These are phyloP conservation scores for Asarcornis scutulata DNA, from an alignment of 2,113 vertebrate genomes.

Conservation along the genomic window DNA sequence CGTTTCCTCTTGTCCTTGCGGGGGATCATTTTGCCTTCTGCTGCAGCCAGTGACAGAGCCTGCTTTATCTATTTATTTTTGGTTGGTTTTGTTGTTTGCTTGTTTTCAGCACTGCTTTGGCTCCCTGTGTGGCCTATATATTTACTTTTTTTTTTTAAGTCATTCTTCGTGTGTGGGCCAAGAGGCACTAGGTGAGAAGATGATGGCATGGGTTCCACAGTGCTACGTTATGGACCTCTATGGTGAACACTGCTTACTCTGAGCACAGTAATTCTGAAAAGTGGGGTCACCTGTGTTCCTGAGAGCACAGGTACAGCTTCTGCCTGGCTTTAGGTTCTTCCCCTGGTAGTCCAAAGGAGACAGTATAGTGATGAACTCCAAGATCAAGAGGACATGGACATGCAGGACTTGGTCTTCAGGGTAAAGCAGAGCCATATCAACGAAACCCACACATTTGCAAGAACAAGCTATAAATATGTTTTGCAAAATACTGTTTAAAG, in stretches of 20 bases:
- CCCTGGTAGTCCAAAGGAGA: background rate
- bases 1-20: background rate
- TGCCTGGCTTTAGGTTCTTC: background rate
- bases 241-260: background rate
- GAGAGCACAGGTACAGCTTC: background rate
- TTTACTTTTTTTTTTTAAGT: background rate
- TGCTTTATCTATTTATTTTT: background rate
- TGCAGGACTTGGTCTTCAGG: background rate
- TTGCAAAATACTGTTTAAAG: background rate
- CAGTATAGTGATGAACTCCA: background rate
- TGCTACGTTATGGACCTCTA: accelerated
- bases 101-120: background rate
- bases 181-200: background rate
- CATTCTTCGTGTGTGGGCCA: background rate
- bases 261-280: background rate
- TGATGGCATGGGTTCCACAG: background rate
- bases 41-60: background rate
- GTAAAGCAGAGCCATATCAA: background rate
- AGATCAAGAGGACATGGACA: background rate
- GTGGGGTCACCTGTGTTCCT: background rate
- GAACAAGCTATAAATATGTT: background rate
- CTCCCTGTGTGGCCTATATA: background rate
- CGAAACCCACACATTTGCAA: background rate
- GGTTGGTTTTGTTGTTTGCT: too few relatives aligned
- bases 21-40: background rate